Conservation (phyloP, 1,140 invertebrate genomes). For the Drosophila lowei region DNA sequence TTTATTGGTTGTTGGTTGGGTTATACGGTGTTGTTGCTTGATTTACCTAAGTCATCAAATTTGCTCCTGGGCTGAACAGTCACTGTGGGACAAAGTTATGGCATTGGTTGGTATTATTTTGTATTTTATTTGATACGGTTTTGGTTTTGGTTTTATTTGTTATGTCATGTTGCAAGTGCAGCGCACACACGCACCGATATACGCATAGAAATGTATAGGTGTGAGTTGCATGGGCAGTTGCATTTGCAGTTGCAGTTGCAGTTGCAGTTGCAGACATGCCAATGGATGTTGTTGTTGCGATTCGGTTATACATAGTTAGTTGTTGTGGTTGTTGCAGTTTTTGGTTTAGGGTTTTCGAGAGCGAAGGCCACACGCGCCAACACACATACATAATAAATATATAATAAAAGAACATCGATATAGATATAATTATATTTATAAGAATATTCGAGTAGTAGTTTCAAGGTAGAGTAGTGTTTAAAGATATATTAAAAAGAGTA, state of each 20-base stretch:
- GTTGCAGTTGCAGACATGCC: constrained; percentile 27
- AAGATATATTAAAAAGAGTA: constrained; percentile 26
- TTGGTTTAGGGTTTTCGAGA: constrained; percentile 43
- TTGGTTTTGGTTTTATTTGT: constrained; percentile 54
- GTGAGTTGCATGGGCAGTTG: constrained; percentile 13
- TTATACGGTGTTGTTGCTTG: constrained; percentile 54
- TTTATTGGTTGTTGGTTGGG: constrained; percentile 30
- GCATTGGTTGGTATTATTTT: constrained; percentile 78
- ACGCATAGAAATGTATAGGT: constrained; percentile 1
- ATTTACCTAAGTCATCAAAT: constrained; percentile 89
- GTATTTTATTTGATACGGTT: constrained; percentile 58
- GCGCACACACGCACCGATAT: constrained; percentile 22
- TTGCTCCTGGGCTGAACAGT: constrained; percentile 89
- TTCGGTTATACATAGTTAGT: constrained; percentile 52
- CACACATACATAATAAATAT: constrained; percentile 53
- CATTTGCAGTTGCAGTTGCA: constrained; percentile 25
- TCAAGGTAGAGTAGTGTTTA: constrained; percentile 23
- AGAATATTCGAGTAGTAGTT: constrained; percentile 38
- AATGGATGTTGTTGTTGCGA: constrained; percentile 32
- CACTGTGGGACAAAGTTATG: constrained; percentile 85
- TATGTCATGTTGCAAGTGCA: constrained; percentile 33
- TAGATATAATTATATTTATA: constrained; percentile 43
- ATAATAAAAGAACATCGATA: constrained; percentile 62
- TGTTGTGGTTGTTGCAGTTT: constrained; percentile 46
- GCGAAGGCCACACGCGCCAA: constrained; percentile 62